These are phyloP conservation scores for Rhabdomys dilectus DNA, from an alignment of 2,113 vertebrate genomes.

Conservation along the genomic window DNA sequence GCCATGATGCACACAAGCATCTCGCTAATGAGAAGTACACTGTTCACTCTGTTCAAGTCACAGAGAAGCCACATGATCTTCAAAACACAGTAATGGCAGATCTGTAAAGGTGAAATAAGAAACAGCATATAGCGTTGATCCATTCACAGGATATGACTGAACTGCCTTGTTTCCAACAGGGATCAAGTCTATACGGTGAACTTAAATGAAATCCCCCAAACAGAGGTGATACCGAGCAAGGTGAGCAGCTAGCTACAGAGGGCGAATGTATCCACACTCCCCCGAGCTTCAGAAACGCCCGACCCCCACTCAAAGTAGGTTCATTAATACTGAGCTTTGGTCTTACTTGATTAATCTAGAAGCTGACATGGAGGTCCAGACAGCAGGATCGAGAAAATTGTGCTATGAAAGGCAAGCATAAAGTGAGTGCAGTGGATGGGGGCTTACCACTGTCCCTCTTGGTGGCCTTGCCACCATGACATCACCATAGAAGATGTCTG, in stretches of 20 bases:
- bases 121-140: constrained; percentile 48
- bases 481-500: neutral
- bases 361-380: constrained; percentile 97
- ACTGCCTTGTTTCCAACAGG: constrained; percentile 88
- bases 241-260: constrained; percentile 87
- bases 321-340: neutral
- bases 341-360: constrained; percentile 88
- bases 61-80: constrained; percentile 74
- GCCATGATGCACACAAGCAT: neutral
- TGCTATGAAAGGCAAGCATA: constrained; percentile 98
- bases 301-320: neutral
- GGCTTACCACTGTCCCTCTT: neutral
- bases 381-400: constrained; percentile 96
- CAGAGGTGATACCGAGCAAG: constrained; percentile 96
- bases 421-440: constrained; percentile 87
- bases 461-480: neutral
- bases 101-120: constrained; percentile 81
- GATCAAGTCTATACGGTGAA: constrained; percentile 99
- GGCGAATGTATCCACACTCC: constrained; percentile 38
- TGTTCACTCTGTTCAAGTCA: constrained; percentile 68
- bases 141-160: constrained; percentile 63
- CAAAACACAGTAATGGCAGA: constrained; percentile 74
- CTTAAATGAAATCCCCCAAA: constrained; percentile 96
- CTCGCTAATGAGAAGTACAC: constrained; percentile 63
- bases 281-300: neutral